A percentile compares a stretch with the other conserved stretches of the same genome.
Evolutionary conservation across 1,140 invertebrate genomes (phyloP).

Genomic region (Drosophila paulistorum): DNA sequence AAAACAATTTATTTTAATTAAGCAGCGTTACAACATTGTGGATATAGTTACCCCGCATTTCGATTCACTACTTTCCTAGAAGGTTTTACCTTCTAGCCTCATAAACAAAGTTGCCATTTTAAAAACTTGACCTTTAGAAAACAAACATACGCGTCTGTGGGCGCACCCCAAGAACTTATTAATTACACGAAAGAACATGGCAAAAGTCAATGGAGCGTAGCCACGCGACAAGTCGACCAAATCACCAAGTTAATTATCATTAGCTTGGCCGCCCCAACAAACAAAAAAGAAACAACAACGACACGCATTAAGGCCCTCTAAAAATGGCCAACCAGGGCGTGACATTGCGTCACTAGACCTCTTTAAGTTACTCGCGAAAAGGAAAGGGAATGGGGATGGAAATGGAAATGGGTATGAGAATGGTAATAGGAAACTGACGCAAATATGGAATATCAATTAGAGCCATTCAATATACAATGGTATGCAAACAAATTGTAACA

Average conservation of each 20-base stretch:
- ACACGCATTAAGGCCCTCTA: constrained; percentile 22
- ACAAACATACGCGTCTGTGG: neutral
- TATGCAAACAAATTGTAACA: constrained; percentile 23
- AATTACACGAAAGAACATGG: constrained; percentile 15
- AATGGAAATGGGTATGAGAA: neutral
- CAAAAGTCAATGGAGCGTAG: constrained; percentile 59
- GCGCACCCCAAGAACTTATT: constrained; percentile 17
- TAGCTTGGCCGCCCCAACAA: constrained; percentile 34
- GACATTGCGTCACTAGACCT: constrained; percentile 38
- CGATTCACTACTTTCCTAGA: neutral
- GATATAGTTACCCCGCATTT: constrained; percentile 1
- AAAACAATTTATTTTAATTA: constrained; percentile 15
- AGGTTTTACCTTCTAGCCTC: constrained; percentile 21
- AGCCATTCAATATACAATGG: constrained; percentile 5
- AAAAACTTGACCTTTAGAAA: constrained; percentile 13
- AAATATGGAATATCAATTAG: constrained; percentile 34
- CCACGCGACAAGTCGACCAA: constrained; percentile 64
- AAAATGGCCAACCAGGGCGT: constrained; percentile 59
- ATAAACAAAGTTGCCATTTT: constrained; percentile 25
- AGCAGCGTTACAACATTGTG: constrained; percentile 19
- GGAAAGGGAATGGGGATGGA: neutral
- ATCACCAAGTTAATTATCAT: constrained; percentile 67
- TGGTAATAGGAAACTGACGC: constrained; percentile 2
- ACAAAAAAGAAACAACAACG: neutral
- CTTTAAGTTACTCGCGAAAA: neutral